Evolutionary conservation across 2,888 invertebrate genomes (phyloP), one percentile per base, ranked within the genome.

Genomic region (Junonia oenone): DNA sequence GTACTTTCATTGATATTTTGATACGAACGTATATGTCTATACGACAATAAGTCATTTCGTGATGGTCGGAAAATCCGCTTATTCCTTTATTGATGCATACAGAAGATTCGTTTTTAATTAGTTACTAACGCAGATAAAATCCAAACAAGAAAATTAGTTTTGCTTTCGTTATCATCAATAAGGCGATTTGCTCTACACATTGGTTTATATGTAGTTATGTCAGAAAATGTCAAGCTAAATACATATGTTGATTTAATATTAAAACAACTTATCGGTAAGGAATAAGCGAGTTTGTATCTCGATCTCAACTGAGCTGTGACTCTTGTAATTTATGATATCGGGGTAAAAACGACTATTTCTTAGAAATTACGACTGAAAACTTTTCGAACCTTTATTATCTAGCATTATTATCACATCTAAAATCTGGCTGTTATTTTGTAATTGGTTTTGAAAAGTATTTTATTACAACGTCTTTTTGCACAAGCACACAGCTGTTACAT

Each of bases 361-460:
- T 82, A 82, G 75, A 82, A 77, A 79, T 77, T 81, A 75, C 65
- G 89, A 88, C 87, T 88, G 88, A 88, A 69, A 76, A 76, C 78
- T 89, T 88, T 89, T 78, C 78, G 65, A 84, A 81, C 74, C 77
- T 84, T 76, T 87, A 82, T 81, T 75, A 70, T 71, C 73, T 81
- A 79, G 73, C 68, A 71, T 71, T 71, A 81, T 72, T 69, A 63
- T 78, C 75, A 80, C 66, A 74, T 76, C 78, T 79, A 67, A 76
- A 68, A 73, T 72, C 78, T 78, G 78, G 71, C 72, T 81, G 77
- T 83, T 83, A 79, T 80, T 82, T 81, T 81, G 75, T 74, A 71
- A 79, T 79, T 81, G 66, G 47, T 76, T 78, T 78, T 75, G 55
- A 71, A 72, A 64, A 63, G 66, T 68, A 67, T 69, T 65, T 66